Percentiles rank a stretch among this genome's conserved stretches.
phyloP scores from a whole-genome alignment of 2,888 invertebrate genomes.

The Drosophila longiperda region DNA sequence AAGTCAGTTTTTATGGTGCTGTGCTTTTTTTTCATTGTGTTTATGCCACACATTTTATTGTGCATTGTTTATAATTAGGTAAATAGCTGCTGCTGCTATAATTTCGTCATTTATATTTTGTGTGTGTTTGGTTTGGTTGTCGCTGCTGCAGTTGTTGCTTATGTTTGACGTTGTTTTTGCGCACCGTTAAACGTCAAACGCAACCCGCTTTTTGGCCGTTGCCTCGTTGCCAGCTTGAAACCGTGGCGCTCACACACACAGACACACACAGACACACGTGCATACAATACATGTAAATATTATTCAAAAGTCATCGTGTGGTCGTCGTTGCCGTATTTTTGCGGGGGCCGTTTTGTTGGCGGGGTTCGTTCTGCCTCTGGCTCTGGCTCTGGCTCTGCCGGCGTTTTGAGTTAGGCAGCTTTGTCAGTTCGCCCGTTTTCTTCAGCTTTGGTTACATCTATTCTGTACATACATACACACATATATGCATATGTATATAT shows the following conservation, averaged over 20 bases:
- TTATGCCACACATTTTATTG: constrained; percentile 61
- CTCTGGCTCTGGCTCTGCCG: constrained; percentile 16
- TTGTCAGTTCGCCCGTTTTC: constrained; percentile 62
- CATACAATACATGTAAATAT: constrained; percentile 69
- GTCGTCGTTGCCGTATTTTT: constrained; percentile 44
- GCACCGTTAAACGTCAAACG: constrained; percentile 63
- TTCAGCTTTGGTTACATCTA: constrained; percentile 76
- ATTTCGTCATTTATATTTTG: constrained; percentile 74
- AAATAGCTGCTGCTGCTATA: constrained; percentile 49
- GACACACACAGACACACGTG: constrained; percentile 21
- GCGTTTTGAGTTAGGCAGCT: constrained; percentile 21
- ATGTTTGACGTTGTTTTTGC: constrained; percentile 66
- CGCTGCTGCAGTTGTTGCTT: constrained; percentile 44
- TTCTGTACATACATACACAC: constrained; percentile 45
- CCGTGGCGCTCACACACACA: constrained; percentile 39
- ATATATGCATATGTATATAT: constrained; percentile 39
- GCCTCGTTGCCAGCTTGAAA: constrained; percentile 57
- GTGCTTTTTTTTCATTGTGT: constrained; percentile 20
- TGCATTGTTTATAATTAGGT: constrained; percentile 67
- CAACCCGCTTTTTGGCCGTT: constrained; percentile 68
- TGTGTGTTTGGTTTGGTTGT: constrained; percentile 18
- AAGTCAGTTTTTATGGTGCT: neutral
- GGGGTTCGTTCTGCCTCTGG: constrained; percentile 48
- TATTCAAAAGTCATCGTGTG: constrained; percentile 74
- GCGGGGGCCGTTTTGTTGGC: constrained; percentile 40